A percentile compares a stretch with the other conserved stretches of the same genome.
Evolutionary conservation across 2,888 invertebrate genomes (phyloP).

Genomic region (Vesta saturnalis): DNA sequence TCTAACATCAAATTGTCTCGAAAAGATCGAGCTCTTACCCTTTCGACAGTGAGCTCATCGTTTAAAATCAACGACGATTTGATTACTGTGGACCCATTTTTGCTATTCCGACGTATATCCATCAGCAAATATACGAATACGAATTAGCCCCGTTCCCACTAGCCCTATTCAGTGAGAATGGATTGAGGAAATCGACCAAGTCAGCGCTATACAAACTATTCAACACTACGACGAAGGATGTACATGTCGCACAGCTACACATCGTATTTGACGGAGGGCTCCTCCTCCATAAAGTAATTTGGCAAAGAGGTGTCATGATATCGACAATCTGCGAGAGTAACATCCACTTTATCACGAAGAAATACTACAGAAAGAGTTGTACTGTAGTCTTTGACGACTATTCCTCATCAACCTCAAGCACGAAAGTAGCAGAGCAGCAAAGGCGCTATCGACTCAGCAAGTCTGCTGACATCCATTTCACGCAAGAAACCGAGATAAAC

Average conservation of each 20-base stretch:
- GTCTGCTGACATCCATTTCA: too few relatives aligned
- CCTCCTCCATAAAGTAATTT: too few relatives aligned
- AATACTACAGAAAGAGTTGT: not conserved
- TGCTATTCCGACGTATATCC: slow-evolving; percentile 3
- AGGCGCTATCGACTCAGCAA: too few relatives aligned
- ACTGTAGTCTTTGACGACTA: not conserved
- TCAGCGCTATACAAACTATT: not conserved
- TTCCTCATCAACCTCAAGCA: not conserved
- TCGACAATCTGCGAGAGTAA: slow-evolving; percentile 1
- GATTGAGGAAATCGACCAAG: not conserved
- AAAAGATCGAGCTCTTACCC: not conserved
- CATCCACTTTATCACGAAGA: slow-evolving; percentile 3
- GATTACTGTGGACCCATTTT: not conserved
- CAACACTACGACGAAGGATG: not conserved
- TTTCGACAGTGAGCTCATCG: slow-evolving; percentile 2
- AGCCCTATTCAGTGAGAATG: not conserved
- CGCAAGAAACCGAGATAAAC: too few relatives aligned
- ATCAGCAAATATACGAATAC: not conserved
- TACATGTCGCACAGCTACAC: too few relatives aligned
- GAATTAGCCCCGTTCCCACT: not conserved
- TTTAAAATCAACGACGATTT: not conserved
- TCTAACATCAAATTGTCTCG: too few relatives aligned
- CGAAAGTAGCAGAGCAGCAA: not conserved
- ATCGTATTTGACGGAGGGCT: not conserved
- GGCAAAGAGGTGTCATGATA: not conserved